Base-by-base conservation (phyloP, 2,113 vertebrate genomes). In the Aegotheles bennettii region DNA sequence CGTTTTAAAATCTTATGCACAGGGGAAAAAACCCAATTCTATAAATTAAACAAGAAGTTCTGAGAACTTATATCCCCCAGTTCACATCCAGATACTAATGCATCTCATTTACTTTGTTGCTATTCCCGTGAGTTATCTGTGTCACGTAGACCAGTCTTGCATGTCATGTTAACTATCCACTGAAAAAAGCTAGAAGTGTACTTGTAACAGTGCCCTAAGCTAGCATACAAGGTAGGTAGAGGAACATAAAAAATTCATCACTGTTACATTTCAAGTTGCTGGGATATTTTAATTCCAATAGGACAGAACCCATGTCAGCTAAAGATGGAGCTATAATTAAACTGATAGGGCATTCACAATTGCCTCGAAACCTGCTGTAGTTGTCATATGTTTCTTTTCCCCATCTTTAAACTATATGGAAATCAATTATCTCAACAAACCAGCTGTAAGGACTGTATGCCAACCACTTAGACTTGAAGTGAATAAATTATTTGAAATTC, bases 351-450 rank as follows among this genome's bases (percentile, higher is more conserved):
- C 94, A 77, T 97, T 98, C 97, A 95, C 96, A 94, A 96, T 96
- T 96, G 97, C 96, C 97, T 97, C 78, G 18, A 93, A 98, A 97
- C 94, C 94, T 1, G 80, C 96, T 82, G 90, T 74, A 95, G 96
- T 98, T 98, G 97, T 97, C 98, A 97, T 97, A 97, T 97, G 97
- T 97, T 98, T 97, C 98, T 97, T 97, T 97, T 95, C 96, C 97
- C 95, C 97, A 94, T 99, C 98, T 99, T 99, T 98, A 98, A 99
- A 98, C 98, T 98, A 98, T 98, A 98, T 98, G 98, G 98, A 99
- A 99, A 99, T 99, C 99, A 99, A 99, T 99, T 99, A 99, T 99
- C 98, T 99, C 98, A 97, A 97, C 98, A 98, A 99, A 99, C 98
- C 98, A 98, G 98, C 97, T 98, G 98, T 98, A 98, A 99, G 98